phyloP scores from a whole-genome alignment of 2,113 vertebrate species.

The Colossoma macropomum region DNA sequence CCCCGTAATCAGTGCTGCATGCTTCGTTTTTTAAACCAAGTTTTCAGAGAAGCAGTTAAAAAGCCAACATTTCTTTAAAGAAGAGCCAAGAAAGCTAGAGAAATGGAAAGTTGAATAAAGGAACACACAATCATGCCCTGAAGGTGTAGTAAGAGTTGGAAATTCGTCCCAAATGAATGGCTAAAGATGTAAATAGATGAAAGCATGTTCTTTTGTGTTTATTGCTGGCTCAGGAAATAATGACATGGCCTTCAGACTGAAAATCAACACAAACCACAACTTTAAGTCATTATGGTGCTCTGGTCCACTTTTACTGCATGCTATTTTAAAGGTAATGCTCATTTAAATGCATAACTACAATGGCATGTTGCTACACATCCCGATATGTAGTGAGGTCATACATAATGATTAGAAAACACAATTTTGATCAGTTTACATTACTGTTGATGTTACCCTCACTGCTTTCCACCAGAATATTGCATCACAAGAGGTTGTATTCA shows the following conservation, averaged over 20 bases:
- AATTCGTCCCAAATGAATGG: slow-evolving; percentile 13
- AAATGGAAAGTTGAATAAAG: slow-evolving; percentile 26
- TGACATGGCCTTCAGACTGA: slow-evolving; percentile 2
- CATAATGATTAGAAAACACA: neutral
- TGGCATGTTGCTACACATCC: neutral
- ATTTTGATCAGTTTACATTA: slow-evolving; percentile 1
- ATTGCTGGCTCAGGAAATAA: slow-evolving; percentile 2
- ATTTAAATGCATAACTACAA: neutral
- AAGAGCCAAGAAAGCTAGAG: slow-evolving; percentile 2
- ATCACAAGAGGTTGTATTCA: slow-evolving; percentile 17
- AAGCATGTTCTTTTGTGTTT: slow-evolving; percentile 26
- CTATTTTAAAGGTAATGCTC: neutral
- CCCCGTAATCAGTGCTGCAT: neutral
- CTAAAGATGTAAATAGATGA: slow-evolving; percentile 19
- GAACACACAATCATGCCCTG: neutral
- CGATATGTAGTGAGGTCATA: neutral
- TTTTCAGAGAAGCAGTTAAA: slow-evolving; percentile 25
- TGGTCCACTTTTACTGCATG: neutral
- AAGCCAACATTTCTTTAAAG: neutral
- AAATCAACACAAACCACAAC: neutral
- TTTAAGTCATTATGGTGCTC: neutral
- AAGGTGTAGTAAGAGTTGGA: neutral
- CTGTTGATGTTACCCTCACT: neutral
- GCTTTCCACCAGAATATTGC: neutral
- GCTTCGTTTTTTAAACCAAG: neutral